Conservation (phyloP, 2,797 vertebrate genomes). For the Oceanodroma leucorhoa region DNA sequence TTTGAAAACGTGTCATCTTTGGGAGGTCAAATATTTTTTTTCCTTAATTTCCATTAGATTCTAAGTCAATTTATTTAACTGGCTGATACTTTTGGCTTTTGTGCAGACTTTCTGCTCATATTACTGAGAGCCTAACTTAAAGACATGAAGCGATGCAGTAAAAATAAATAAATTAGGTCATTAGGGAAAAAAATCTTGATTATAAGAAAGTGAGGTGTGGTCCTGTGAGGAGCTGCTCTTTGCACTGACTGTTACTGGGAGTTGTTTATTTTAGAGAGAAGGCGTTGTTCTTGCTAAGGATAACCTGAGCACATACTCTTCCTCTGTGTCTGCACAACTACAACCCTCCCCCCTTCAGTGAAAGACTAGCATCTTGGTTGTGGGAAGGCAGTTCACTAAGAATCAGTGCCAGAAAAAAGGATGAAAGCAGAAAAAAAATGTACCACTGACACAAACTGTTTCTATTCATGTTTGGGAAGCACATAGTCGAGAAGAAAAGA, state of each 20-base stretch:
- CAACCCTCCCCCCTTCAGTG: not conserved
- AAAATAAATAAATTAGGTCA: constrained; percentile 11
- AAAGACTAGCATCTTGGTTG: constrained; percentile 60
- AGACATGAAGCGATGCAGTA: not conserved
- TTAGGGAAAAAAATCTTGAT: not conserved
- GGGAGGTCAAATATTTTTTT: not conserved
- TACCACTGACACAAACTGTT: constrained; percentile 65
- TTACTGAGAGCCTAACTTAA: not conserved
- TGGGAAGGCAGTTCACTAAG: constrained; percentile 61
- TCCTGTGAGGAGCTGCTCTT: constrained; percentile 40
- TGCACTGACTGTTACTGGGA: constrained; percentile 85
- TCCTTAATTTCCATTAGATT: not conserved
- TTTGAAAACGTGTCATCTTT: not conserved
- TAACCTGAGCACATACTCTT: constrained; percentile 69
- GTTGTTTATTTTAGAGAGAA: constrained; percentile 79
- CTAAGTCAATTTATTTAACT: not conserved
- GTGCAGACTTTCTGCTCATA: not conserved
- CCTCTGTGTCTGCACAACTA: constrained; percentile 40
- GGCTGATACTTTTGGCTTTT: not conserved
- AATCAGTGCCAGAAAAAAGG: constrained; percentile 66
- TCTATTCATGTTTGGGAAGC: constrained; percentile 68
- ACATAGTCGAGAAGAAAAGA: constrained; percentile 59
- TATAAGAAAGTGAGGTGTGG: constrained; percentile 37
- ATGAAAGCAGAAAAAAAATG: constrained; percentile 47
- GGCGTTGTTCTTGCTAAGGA: constrained; percentile 76